Conservation (phyloP, 1,140 invertebrate species). For the Drosophila murphyi region DNA sequence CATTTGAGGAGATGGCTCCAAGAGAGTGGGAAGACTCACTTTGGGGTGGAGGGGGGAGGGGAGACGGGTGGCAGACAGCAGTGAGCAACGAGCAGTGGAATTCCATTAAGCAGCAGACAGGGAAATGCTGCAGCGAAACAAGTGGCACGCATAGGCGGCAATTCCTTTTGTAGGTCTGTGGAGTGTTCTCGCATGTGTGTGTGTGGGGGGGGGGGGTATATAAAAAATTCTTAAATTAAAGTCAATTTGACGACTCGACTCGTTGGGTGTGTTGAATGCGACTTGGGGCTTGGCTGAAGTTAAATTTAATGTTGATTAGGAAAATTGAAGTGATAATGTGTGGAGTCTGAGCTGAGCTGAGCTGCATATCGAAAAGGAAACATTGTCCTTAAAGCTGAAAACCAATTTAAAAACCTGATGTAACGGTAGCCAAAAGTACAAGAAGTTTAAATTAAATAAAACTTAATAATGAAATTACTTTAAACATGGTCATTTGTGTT, state of each 20-base stretch:
- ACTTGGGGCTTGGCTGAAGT: constrained; percentile 20
- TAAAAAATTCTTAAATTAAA: constrained; percentile 72
- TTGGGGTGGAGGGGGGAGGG: background rate
- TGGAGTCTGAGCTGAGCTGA: background rate
- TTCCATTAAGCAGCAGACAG: constrained; percentile 69
- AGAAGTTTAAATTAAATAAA: background rate
- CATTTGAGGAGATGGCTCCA: constrained; percentile 26
- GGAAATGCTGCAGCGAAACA: constrained; percentile 19
- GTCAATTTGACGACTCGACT: constrained; percentile 59
- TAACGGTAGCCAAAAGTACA: background rate
- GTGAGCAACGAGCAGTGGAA: constrained; percentile 27
- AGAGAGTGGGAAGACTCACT: background rate
- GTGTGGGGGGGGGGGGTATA: constrained; percentile 18
- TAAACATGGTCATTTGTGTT: too few species aligned
- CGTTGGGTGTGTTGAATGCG: constrained; percentile 34
- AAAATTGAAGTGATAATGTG: constrained; percentile 62
- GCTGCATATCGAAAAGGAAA: background rate
- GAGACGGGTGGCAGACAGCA: background rate
- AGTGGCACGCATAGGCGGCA: constrained; percentile 53
- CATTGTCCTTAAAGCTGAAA: background rate
- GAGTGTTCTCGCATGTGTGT: background rate
- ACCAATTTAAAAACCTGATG: too few species aligned
- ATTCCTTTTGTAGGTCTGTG: constrained; percentile 62
- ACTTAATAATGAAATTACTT: background rate
- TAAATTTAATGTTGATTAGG: constrained; percentile 68